A percentile compares a stretch with the other conserved stretches of the same genome.
phyloP scores from a whole-genome alignment of 2,888 invertebrate genomes.

The Lithophane socia region DNA sequence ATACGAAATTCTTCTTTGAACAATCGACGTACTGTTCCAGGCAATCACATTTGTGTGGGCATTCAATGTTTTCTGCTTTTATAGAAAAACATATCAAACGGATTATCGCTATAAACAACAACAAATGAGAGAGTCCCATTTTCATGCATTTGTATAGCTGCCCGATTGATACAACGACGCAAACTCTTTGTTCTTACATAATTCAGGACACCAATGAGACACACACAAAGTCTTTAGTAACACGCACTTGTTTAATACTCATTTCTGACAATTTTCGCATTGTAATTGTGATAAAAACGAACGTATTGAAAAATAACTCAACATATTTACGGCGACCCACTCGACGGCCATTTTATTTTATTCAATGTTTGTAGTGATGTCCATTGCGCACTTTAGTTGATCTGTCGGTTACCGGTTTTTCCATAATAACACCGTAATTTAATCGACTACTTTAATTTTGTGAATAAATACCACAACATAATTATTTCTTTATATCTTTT shows the following conservation, averaged over 20 bases:
- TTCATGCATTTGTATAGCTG: constrained; percentile 86
- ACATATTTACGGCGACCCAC: constrained; percentile 80
- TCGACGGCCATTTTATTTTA: constrained; percentile 85
- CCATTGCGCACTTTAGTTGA: constrained; percentile 3
- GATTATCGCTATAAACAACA: constrained; percentile 83
- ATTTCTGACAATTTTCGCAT: constrained; percentile 77
- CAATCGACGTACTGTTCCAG: constrained; percentile 94
- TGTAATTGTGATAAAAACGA: constrained; percentile 71
- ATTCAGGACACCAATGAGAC: constrained; percentile 73
- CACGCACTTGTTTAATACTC: constrained; percentile 74
- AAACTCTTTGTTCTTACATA: constrained; percentile 84
- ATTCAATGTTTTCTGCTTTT: constrained; percentile 87
- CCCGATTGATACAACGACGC: constrained; percentile 78
- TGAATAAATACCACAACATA: background rate
- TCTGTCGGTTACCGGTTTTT: constrained; percentile 34
- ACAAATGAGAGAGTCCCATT: constrained; percentile 88
- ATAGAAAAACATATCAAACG: constrained; percentile 77
- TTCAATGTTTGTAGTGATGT: constrained; percentile 56
- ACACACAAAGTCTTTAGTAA: constrained; percentile 70
- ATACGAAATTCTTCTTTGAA: constrained; percentile 92
- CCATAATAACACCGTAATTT: background rate
- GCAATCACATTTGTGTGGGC: constrained; percentile 93
- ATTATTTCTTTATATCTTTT: background rate
- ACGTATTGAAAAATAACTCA: constrained; percentile 76
- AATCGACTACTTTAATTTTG: background rate